Percentiles rank a stretch among this genome's conserved stretches.
Evolutionary conservation across 2,113 vertebrate genomes (phyloP).

Genomic region (Oncorhynchus nerka): DNA sequence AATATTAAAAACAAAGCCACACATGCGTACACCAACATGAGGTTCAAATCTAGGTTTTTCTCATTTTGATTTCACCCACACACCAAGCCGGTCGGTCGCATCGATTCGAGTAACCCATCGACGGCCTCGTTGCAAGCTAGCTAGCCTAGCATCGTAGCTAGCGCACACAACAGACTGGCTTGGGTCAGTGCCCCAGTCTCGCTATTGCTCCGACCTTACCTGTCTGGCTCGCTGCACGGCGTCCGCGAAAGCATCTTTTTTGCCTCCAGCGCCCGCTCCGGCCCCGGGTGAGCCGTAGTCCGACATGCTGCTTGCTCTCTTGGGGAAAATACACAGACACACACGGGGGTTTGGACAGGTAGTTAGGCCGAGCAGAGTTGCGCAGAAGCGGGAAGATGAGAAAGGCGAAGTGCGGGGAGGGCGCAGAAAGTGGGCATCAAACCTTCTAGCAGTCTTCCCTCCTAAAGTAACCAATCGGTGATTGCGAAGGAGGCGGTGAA

Average conservation of each 20-base stretch:
- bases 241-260: constrained; percentile 90
- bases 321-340: constrained; percentile 22
- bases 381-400: constrained; percentile 77
- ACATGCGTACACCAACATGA: no score
- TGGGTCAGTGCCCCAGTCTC: not conserved
- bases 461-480: constrained; percentile 61
- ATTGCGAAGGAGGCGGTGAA: not conserved
- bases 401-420: constrained; percentile 57
- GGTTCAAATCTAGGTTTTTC: no score
- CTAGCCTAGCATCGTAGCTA: not conserved
- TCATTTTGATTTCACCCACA: not conserved
- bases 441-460: constrained; percentile 48
- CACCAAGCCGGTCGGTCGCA: constrained; percentile 9
- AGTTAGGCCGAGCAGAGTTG: constrained; percentile 61
- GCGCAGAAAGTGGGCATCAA: constrained; percentile 33
- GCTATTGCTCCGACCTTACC: constrained; percentile 61
- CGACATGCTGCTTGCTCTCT: constrained; percentile 72
- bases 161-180: not conserved
- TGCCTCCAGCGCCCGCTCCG: constrained; percentile 68
- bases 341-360: constrained; percentile 32
- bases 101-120: constrained; percentile 2
- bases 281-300: constrained; percentile 76
- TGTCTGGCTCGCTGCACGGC: constrained; percentile 89
- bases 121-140: not conserved
- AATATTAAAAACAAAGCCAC: no score